phyloP scores from a whole-genome alignment of 2,113 vertebrate species.

The Ciconia stormi region DNA sequence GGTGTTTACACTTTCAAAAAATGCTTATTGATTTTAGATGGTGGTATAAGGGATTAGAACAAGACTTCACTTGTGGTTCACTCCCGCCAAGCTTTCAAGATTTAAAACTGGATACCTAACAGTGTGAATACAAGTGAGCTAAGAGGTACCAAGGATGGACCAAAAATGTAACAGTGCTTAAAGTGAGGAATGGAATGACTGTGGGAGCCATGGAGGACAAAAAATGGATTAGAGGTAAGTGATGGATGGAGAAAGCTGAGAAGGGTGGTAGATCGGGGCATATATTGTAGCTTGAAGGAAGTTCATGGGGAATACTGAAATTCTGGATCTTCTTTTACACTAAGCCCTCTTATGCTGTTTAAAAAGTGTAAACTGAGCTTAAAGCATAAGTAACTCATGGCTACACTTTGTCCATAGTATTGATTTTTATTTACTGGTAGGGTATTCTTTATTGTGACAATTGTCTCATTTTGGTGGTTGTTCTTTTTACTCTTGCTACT shows the following conservation, averaged over 20 bases:
- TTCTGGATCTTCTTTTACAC: neutral
- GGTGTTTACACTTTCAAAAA: neutral
- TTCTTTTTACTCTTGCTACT: neutral
- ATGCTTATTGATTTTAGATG: slow-evolving; percentile 21
- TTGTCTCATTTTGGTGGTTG: neutral
- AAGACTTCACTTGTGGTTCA: neutral
- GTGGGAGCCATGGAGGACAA: neutral
- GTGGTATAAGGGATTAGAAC: neutral
- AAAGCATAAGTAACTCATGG: neutral
- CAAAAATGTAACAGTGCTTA: neutral
- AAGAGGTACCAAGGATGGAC: neutral
- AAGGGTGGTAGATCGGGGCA: neutral
- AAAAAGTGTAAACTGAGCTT: neutral
- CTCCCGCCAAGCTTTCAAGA: neutral
- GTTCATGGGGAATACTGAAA: neutral
- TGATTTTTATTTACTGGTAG: neutral
- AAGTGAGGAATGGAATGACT: neutral
- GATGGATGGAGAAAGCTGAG: neutral
- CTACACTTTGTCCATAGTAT: neutral
- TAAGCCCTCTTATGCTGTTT: neutral
- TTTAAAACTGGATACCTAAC: neutral
- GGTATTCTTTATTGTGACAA: neutral
- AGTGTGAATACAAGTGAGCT: neutral
- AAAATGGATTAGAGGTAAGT: neutral
- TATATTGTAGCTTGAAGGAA: neutral